Evolutionary conservation across 2,113 vertebrate genomes (phyloP).

Genomic region (Notiomystis cincta): DNA sequence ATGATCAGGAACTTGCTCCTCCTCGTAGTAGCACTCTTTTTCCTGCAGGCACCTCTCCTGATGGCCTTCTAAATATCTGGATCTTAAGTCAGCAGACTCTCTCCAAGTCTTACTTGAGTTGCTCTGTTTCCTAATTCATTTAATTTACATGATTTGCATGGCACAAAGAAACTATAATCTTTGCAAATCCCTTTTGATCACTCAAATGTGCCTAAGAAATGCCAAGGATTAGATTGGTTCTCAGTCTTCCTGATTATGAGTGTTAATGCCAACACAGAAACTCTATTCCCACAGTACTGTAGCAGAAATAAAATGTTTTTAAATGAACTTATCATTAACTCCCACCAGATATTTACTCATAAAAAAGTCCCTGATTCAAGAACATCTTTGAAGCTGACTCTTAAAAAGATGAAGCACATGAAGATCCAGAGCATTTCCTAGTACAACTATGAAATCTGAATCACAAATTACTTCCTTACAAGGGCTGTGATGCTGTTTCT

Average conservation of each 20-base stretch:
- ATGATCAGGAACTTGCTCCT: not conserved
- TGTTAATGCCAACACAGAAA: not conserved
- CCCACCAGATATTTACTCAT: not conserved
- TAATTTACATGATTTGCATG: not conserved
- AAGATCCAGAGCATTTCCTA: constrained; percentile 20
- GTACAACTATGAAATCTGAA: constrained; percentile 14
- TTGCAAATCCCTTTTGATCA: constrained; percentile 30
- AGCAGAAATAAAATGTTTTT: constrained; percentile 8
- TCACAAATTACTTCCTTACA: not conserved
- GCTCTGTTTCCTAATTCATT: not conserved
- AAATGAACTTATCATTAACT: constrained; percentile 1
- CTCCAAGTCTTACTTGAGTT: not conserved
- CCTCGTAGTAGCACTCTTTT: not conserved
- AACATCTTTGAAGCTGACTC: constrained; percentile 12
- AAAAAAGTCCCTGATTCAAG: not conserved
- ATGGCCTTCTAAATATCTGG: not conserved
- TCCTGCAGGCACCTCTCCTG: not conserved
- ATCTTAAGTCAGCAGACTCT: not conserved
- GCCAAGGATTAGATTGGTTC: not conserved
- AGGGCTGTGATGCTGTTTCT: not conserved
- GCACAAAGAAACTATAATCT: not conserved
- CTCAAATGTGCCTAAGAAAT: constrained; percentile 5
- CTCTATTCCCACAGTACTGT: not conserved
- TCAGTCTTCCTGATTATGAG: not conserved
- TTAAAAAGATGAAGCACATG: constrained; percentile 17